Evolutionary conservation across 2,888 invertebrate species (phyloP).

Genomic region (Cheilosia vulpina): DNA sequence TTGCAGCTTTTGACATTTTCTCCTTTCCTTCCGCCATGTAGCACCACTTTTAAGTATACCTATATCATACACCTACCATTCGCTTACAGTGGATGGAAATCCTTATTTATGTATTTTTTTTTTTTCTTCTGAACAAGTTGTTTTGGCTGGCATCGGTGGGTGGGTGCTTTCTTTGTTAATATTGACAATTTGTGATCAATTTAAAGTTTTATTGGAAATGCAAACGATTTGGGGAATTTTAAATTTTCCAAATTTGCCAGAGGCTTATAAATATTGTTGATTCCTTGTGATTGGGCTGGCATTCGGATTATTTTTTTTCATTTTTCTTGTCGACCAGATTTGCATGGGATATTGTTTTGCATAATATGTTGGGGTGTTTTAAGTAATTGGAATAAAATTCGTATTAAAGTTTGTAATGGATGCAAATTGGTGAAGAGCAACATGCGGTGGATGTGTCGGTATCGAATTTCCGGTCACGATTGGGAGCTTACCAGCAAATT

Average conservation of each 20-base stretch:
- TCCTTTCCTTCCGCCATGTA: conserved; percentile 4
- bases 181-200: conserved; percentile 48
- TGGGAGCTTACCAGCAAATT: too few relatives aligned
- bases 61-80: not conserved
- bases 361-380: not conserved
- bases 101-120: conserved; percentile 24
- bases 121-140: conserved; percentile 1
- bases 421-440: not conserved
- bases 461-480: too few relatives aligned
- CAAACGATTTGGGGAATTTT: conserved; percentile 36
- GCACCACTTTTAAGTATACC: conserved; percentile 20
- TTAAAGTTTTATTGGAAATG: conserved; percentile 62
- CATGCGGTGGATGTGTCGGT: too few relatives aligned
- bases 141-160: not conserved
- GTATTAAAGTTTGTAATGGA: conserved; percentile 10
- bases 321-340: not conserved
- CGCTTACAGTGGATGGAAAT: conserved; percentile 12
- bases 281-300: conserved; percentile 37
- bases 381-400: conserved; percentile 2
- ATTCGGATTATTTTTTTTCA: not conserved
- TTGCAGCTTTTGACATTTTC: conserved; percentile 18
- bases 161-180: conserved; percentile 64
- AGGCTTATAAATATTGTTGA: conserved; percentile 42
- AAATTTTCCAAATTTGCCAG: conserved; percentile 27
- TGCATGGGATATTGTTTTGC: not conserved